Conservation (phyloP, 2,113 vertebrate genomes). For the Aptenodytes forsteri region DNA sequence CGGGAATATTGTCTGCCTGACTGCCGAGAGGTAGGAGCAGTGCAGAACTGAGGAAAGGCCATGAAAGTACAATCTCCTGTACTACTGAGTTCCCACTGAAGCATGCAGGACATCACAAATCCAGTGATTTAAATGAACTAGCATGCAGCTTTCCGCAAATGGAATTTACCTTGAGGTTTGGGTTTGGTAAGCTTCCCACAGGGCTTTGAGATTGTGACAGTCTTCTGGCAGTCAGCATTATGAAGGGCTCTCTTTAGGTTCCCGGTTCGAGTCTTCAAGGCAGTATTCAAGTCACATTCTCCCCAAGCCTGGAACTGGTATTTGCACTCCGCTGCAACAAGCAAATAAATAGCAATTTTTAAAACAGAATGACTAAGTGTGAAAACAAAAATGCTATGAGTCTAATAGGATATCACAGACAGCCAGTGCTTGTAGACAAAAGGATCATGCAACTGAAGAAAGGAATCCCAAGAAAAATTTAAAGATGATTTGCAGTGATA, state of each 20-base stretch:
- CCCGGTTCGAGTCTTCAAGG: conserved; percentile 91
- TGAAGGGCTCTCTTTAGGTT: conserved; percentile 91
- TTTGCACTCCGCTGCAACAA: conserved; percentile 89
- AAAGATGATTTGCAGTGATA: background rate
- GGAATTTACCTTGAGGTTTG: conserved; percentile 88
- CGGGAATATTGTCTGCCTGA: background rate
- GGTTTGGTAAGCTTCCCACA: conserved; percentile 92
- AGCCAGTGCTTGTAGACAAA: background rate
- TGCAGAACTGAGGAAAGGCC: background rate
- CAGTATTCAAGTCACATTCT: conserved; percentile 90
- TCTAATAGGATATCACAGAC: background rate
- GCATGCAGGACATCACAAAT: background rate
- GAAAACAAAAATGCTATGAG: background rate
- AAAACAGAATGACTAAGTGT: background rate
- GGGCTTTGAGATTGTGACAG: conserved; percentile 91
- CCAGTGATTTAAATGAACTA: background rate
- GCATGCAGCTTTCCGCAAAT: background rate
- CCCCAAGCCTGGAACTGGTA: conserved; percentile 97
- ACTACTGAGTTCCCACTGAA: background rate
- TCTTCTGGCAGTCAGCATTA: conserved; percentile 89
- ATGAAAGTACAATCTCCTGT: background rate
- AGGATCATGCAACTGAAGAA: background rate
- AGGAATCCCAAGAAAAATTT: background rate
- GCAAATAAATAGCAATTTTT: background rate
- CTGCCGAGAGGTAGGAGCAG: background rate